Percentiles rank a stretch among this genome's conserved stretches.
phyloP scores from a whole-genome alignment of 2,113 vertebrate species.

The Lepus europaeus region DNA sequence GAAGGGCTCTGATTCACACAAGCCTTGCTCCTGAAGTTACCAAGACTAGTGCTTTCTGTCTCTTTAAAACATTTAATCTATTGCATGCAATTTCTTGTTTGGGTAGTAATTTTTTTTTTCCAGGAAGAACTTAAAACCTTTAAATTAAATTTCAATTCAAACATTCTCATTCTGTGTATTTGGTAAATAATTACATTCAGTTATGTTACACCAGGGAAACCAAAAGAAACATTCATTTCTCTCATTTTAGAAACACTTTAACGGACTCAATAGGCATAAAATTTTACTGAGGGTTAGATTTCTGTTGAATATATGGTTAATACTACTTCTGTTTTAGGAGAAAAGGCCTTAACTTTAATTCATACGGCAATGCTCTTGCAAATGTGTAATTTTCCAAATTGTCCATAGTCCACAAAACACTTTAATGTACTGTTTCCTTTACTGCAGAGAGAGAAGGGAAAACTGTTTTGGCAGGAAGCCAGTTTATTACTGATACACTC shows the following conservation, averaged over 20 bases:
- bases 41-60: neutral
- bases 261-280: neutral
- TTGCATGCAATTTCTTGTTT: constrained; percentile 29
- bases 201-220: constrained; percentile 48
- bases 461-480: constrained; percentile 66
- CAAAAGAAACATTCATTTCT: constrained; percentile 65
- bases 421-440: constrained; percentile 79
- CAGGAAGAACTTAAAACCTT: constrained; percentile 62
- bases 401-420: constrained; percentile 55
- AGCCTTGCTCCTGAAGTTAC: neutral
- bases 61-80: neutral
- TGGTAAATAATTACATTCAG: constrained; percentile 63
- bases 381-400: constrained; percentile 77
- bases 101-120: neutral
- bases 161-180: constrained; percentile 54
- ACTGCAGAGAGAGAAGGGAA: neutral
- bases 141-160: constrained; percentile 67
- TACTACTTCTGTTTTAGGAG: constrained; percentile 75
- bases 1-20: neutral
- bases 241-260: constrained; percentile 62
- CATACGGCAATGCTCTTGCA: constrained; percentile 48
- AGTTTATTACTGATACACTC: constrained; percentile 64
- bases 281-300: constrained; percentile 56
- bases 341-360: constrained; percentile 67
- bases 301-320: constrained; percentile 58